phyloP scores from a whole-genome alignment of 2,888 invertebrate genomes.

The Eupithecia vulgata region DNA sequence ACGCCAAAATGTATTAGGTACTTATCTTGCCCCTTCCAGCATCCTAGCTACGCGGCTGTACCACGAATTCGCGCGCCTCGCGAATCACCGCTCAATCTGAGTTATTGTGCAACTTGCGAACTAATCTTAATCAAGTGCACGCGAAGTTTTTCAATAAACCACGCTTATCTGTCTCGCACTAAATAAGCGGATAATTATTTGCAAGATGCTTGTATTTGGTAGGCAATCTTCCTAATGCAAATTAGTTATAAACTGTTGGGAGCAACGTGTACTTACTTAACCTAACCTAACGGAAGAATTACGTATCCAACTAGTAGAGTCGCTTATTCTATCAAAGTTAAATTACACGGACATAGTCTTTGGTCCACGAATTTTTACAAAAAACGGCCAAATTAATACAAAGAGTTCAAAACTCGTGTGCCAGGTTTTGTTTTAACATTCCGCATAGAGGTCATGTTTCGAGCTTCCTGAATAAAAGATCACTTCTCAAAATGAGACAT shows the following conservation, averaged over 20 bases:
- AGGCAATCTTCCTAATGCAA: neutral
- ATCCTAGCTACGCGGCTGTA: slow-evolving; percentile 44
- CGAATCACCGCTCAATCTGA: slow-evolving; percentile 76
- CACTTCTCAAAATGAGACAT: too few relatives aligned
- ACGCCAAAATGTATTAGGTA: neutral
- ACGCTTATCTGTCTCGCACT: slow-evolving; percentile 64
- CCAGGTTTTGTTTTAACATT: too few relatives aligned
- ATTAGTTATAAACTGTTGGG: neutral
- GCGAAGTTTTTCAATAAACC: slow-evolving; percentile 80
- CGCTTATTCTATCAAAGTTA: too few relatives aligned
- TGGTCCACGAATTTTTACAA: too few relatives aligned
- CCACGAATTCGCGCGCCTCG: slow-evolving; percentile 57
- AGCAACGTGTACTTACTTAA: neutral
- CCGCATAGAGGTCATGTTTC: too few relatives aligned
- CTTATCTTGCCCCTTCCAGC: slow-evolving; percentile 42
- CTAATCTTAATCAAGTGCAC: slow-evolving; percentile 73
- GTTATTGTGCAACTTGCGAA: slow-evolving; percentile 77
- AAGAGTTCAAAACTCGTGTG: too few relatives aligned
- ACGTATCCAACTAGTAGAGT: too few relatives aligned
- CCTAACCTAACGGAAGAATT: too few relatives aligned
- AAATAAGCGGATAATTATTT: slow-evolving; percentile 42
- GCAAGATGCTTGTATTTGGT: slow-evolving; percentile 28
- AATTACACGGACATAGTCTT: too few relatives aligned
- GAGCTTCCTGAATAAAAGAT: too few relatives aligned
- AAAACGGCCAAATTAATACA: too few relatives aligned